Percentiles rank a stretch among this genome's conserved stretches.
Evolutionary conservation across 1,140 invertebrate species (phyloP).

Genomic region (Drosophila micromelanica): DNA sequence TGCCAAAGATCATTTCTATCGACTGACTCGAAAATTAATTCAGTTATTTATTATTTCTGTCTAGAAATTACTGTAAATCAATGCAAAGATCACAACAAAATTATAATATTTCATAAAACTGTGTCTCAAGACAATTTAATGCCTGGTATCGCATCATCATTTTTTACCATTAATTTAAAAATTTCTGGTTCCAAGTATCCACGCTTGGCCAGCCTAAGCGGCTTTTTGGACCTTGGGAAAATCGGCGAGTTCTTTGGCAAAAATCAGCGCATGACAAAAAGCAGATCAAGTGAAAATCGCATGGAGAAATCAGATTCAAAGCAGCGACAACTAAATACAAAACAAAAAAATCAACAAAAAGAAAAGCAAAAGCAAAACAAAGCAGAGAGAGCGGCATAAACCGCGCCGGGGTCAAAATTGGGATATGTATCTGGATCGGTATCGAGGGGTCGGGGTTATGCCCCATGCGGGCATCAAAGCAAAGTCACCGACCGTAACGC

Average conservation of each 20-base stretch:
- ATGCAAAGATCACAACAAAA: too few relatives aligned
- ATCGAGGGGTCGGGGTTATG: constrained; percentile 6
- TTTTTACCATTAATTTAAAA: too few relatives aligned
- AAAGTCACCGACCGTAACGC: constrained; percentile 68
- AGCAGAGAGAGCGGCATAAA: constrained; percentile 14
- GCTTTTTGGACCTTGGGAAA: constrained; percentile 13
- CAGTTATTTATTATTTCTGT: too few relatives aligned
- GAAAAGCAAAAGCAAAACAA: constrained; percentile 15
- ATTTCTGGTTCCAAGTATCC: neutral
- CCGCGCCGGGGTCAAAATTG: constrained; percentile 36
- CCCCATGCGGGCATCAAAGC: constrained; percentile 61
- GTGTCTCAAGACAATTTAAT: too few relatives aligned
- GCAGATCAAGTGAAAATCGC: constrained; percentile 59
- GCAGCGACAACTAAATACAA: constrained; percentile 7
- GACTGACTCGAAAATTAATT: too few relatives aligned
- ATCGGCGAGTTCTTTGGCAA: constrained; percentile 11
- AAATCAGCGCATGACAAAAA: constrained; percentile 31
- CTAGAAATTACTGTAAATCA: too few relatives aligned
- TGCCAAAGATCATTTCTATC: too few relatives aligned
- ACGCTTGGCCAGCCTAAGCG: constrained; percentile 28
- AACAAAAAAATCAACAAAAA: constrained; percentile 3
- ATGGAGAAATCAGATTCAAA: constrained; percentile 60
- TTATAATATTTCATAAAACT: too few relatives aligned
- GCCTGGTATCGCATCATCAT: too few relatives aligned
- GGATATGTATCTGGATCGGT: constrained; percentile 25